Conservation (phyloP, 2,888 invertebrate species). For the Drosophila borealis region DNA sequence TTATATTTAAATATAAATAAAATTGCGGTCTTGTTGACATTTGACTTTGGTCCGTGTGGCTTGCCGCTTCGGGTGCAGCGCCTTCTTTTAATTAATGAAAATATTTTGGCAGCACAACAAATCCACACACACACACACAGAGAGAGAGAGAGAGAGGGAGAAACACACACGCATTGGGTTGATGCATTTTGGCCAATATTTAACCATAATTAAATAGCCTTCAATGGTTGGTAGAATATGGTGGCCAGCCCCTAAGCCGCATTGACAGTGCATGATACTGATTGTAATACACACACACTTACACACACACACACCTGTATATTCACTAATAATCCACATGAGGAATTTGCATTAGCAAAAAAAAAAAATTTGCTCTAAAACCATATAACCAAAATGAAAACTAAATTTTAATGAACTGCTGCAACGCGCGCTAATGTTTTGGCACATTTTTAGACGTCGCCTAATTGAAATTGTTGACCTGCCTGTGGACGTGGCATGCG, state of each 20-base stretch:
- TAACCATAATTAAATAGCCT: conserved; percentile 69
- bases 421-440: conserved; percentile 36
- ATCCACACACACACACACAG: conserved; percentile 3
- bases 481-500: conserved; percentile 28
- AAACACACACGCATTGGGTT: conserved; percentile 17
- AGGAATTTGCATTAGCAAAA: conserved; percentile 11
- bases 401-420: conserved; percentile 76
- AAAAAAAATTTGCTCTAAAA: conserved; percentile 22
- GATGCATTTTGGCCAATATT: conserved; percentile 54
- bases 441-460: conserved; percentile 10
- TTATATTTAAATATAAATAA: conserved; percentile 57
- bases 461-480: conserved; percentile 49
- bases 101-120: conserved; percentile 49
- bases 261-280: conserved; percentile 47
- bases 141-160: not conserved
- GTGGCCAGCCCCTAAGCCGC: conserved; percentile 30
- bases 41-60: conserved; percentile 65
- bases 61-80: conserved; percentile 26
- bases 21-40: conserved; percentile 75
- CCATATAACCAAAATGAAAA: conserved; percentile 60
- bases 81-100: conserved; percentile 70
- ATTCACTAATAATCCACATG: conserved; percentile 10
- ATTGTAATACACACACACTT: conserved; percentile 12
- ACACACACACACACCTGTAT: conserved; percentile 7
- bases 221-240: conserved; percentile 52